Conservation (phyloP, 2,113 vertebrate genomes). For the Atractosteus spatula region DNA sequence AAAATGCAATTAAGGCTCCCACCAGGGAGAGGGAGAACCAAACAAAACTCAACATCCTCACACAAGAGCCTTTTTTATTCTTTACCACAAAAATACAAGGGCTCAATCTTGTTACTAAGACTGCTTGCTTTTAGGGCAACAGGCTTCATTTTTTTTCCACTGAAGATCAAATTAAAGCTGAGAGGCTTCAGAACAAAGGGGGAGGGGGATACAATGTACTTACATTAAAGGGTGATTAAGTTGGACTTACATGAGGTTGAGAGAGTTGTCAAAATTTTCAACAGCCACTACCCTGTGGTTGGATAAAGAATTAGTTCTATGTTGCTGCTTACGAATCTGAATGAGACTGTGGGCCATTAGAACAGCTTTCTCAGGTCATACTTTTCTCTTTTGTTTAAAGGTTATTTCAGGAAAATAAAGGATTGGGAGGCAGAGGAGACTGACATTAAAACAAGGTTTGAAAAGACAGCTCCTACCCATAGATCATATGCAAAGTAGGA, state of each 20-base stretch:
- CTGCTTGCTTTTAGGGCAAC: slow-evolving; percentile 77
- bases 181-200: slow-evolving; percentile 71
- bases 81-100: slow-evolving; percentile 59
- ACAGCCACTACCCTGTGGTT: slow-evolving; percentile 60
- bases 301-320: slow-evolving; percentile 21
- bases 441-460: no score
- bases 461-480: no score
- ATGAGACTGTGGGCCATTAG: no score
- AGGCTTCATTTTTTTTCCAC: slow-evolving; percentile 79
- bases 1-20: slow-evolving; percentile 85
- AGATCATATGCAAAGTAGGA: no score
- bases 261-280: slow-evolving; percentile 66
- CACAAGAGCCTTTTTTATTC: slow-evolving; percentile 74
- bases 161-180: slow-evolving; percentile 78
- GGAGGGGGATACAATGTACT: slow-evolving; percentile 67
- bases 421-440: no score
- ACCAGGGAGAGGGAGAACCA: slow-evolving; percentile 72
- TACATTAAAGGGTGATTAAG: slow-evolving; percentile 75
- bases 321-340: background rate
- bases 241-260: slow-evolving; percentile 70
- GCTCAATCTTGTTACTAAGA: slow-evolving; percentile 74
- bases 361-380: no score
- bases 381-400: no score
- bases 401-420: no score
- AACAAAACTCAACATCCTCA: slow-evolving; percentile 75